Base-by-base conservation (phyloP, 2,888 invertebrate species). In the Agonopterix alstromeriana region DNA sequence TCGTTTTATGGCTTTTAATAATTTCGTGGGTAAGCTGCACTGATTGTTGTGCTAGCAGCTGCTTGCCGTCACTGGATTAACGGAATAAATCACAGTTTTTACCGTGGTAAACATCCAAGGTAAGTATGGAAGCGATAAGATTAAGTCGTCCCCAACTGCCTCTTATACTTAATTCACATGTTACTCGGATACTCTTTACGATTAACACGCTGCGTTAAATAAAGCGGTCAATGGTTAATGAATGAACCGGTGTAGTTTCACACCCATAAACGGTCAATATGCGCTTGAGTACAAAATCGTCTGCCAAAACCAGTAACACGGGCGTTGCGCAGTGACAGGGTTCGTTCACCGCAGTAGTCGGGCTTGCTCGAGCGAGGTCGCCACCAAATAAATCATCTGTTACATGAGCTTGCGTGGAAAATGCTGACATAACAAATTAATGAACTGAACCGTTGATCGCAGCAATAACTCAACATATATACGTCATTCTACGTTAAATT, bases 1-100 rank as follows among this genome's bases (percentile, higher is more conserved):
- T 82, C 84, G 86, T 86, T 86, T 88, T 86, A 88, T 81, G 80
- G 84, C 83, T 84, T 87, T 88, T 86, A 84, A 87, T 82, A 86
- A 86, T 86, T 83, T 82, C 77, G 76, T 80, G 61, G 67, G 77
- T 82, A 83, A 85, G 84, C 84, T 81, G 79, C 84, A 82, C 72
- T 82, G 87, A 88, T 87, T 87, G 86, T 81, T 73, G 61, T 60
- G 63, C 59, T 61, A 64, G 82, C 87, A 86, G 87, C 87, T 88
- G 87, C 79, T 77, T 65, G 61, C 63, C 65, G 70, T 73, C 63
- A 71, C 60, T 62, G 72, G 83, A 81, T 84, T 82, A 82, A 73
- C 65, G 62, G 73, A 67, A 73, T 71, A 77, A 73, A 71, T 75
- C 67, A 72, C 62, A 62, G 63, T 75, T 64, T 60, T 64, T 65